Base-by-base conservation (phyloP, 2,797 vertebrate genomes). In the Leptatherina wallacei region DNA sequence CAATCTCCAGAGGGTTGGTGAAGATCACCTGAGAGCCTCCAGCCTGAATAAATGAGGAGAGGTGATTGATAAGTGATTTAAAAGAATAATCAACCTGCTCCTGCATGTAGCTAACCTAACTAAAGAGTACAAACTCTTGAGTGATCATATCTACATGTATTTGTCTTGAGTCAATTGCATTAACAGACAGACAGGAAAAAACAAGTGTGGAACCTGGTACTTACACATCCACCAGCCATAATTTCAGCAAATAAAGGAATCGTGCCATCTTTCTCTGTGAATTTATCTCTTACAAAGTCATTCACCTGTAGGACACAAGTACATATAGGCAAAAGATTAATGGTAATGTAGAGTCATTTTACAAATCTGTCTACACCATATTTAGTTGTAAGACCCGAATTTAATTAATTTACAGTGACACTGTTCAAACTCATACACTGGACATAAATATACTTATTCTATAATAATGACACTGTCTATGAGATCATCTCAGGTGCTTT, bases 11-110 rank as follows among this genome's bases (percentile, higher is more conserved):
- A 1, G 98, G 98, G 87, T 99, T 99, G 72, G 98, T 99, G 80
- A 99, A 99, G 86, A 99, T 98, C 81, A 99, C 98, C 90, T 99
- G 98, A 55, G 98, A 99, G 61, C 94, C 97, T 80, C 98, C 98
- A 68, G 98, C 98, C 98, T 99, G 89, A 84, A 83, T 16, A 14
- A 11, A 73, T 0, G 13, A 5, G 11, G 22, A 57, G 66, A 64
- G 32, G 18, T 44, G 16, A 20, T 6, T 44, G 42, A 22, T 49
- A n/a, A 49, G 20, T 9, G 44, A n/a, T 49, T 49, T n/a, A 3
- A 49, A 10, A 20, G 2, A n/a, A 49, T n/a, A 32, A 49, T 22
- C 8, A 10, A 49, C n/a, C 8, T 49, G 44, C 8, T 49, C 20
- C 44, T 10, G 20, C 20, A 10, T 49, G 44, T 49, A n/a, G 44